Conservation (phyloP, 2,113 vertebrate genomes). For the Rhinolophus sinicus region DNA sequence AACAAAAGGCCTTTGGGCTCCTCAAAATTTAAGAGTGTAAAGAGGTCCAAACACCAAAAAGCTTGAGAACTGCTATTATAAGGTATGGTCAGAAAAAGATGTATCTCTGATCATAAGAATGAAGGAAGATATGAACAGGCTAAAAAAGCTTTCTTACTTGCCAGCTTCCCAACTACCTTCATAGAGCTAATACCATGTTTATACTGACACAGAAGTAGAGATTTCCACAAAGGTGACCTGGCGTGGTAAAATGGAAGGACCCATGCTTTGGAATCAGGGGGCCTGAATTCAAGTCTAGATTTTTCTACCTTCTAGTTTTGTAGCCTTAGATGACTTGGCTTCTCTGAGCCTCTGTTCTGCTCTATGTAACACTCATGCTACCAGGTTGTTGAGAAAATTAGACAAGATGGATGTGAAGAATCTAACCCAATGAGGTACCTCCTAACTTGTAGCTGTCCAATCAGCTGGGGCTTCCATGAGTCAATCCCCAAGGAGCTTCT, state of each 20-base stretch:
- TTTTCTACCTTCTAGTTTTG: neutral
- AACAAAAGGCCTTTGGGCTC: neutral
- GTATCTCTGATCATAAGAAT: neutral
- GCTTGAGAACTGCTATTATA: neutral
- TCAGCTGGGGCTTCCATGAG: neutral
- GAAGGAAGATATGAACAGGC: neutral
- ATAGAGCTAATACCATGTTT: neutral
- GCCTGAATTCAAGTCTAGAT: neutral
- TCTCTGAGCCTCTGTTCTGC: neutral
- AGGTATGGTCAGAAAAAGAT: neutral
- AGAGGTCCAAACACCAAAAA: neutral
- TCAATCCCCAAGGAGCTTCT: neutral
- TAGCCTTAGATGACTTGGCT: neutral
- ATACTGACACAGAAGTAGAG: neutral
- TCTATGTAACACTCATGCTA: neutral
- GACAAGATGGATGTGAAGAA: neutral
- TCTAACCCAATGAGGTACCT: neutral
- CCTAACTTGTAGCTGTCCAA: neutral
- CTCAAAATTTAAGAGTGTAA: slow-evolving; percentile 5
- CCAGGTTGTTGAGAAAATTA: neutral
- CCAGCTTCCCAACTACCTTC: neutral
- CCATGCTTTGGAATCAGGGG: neutral
- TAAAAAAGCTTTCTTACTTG: neutral
- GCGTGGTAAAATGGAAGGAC: neutral
- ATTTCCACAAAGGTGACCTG: neutral